Percentiles rank a stretch among this genome's conserved stretches.
Evolutionary conservation across 2,797 vertebrate genomes (phyloP).

Genomic region (Peromyscus attwateri): DNA sequence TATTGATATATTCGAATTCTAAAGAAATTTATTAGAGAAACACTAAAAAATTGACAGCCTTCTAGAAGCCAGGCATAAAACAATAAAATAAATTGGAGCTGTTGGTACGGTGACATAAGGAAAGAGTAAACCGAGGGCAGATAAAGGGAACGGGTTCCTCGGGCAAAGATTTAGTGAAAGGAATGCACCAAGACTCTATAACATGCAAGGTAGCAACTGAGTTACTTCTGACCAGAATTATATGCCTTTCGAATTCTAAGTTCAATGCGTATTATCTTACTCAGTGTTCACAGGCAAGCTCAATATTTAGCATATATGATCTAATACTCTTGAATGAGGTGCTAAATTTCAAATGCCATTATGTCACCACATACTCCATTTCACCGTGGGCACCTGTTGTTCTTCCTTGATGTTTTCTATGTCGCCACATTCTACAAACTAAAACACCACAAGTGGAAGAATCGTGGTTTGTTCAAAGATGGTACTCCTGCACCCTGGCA

Average conservation of each 20-base stretch:
- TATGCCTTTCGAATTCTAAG: neutral
- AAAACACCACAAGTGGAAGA: neutral
- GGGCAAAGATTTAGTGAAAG: neutral
- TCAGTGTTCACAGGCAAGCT: neutral
- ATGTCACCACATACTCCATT: neutral
- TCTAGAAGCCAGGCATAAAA: neutral
- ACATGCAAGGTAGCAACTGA: neutral
- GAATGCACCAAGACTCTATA: too few relatives aligned
- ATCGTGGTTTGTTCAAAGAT: neutral
- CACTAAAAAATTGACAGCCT: neutral
- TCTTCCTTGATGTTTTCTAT: neutral
- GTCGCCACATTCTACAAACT: neutral
- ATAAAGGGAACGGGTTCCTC: neutral
- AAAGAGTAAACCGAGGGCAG: neutral
- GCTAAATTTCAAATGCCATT: neutral
- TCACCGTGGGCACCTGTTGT: neutral
- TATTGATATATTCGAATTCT: neutral
- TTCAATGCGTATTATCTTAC: neutral
- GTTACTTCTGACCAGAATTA: neutral
- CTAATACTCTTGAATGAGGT: neutral
- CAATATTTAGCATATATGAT: neutral
- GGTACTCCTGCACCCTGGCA: neutral
- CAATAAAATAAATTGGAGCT: neutral
- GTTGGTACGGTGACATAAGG: neutral
- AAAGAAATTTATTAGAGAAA: neutral